Base-by-base conservation (phyloP, 2,888 invertebrate species). In the Galerucella nymphaeae region DNA sequence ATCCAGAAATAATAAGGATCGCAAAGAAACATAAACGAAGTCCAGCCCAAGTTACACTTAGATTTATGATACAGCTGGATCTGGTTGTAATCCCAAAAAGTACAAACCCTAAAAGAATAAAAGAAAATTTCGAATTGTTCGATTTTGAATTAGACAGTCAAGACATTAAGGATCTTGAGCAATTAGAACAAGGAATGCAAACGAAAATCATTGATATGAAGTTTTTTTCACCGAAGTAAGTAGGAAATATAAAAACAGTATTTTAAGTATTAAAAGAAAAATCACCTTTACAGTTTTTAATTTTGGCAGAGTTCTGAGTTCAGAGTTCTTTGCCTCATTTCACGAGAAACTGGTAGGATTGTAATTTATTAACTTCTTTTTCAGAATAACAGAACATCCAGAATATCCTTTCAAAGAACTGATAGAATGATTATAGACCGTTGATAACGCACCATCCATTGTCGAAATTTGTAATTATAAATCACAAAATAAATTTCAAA, bases 31-130 rank as follows among this genome's bases (percentile, higher is more conserved):
- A 91, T 80, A 85, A 86, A 0, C 94, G 93, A 82, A 89, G 92
- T 0, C 88, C 93, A 0, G 95, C 94, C 10, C 95, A 96, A 85
- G 83, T 90, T 16, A 86, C 93, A 59, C 86, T 96, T 2, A 89
- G 93, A 63, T 92, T 91, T 86, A 87, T 91, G n/a, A 79, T 94
- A 13, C 93, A 96, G 84, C 89, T 90, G 42, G 92, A 91, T 13
- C 85, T 95, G 38, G 89, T 89, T 10, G 92, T 92, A 50, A 95
- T 97, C 81, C 96, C 96, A 4, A 97, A 96, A 85, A 96, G 96
- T 84, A 93, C 92, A 3, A 93, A 93, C 84, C 87, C 91, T 0
- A 83, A 87, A 8, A 90, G 96, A 75, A 90, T 97, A 23, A 88
- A 89, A 80, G 90, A 94, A 86, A 97, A 97, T 83, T 89, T 95